Conservation (phyloP, 2,888 invertebrate genomes). For the Physocephala rufipes region DNA sequence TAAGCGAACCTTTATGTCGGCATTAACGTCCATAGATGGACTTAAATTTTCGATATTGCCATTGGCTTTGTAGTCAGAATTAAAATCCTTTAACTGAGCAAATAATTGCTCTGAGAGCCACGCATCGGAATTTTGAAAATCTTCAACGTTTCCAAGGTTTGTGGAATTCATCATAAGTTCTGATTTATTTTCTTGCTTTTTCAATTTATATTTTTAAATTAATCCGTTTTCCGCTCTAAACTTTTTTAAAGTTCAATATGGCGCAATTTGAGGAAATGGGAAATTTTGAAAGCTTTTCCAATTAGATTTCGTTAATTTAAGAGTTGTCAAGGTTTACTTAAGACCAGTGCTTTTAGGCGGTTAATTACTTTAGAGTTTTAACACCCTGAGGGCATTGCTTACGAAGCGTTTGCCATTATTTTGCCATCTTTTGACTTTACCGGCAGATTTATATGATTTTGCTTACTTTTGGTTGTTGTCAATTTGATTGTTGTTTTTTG, state of each 20-base stretch:
- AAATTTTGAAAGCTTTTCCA: constrained; percentile 33
- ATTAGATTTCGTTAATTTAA: constrained; percentile 25
- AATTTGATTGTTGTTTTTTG: no score
- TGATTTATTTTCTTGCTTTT: neutral
- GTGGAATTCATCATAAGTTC: constrained; percentile 45
- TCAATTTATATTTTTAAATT: neutral
- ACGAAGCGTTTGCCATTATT: no score
- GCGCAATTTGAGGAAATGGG: constrained; percentile 35
- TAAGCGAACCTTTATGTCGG: constrained; percentile 26
- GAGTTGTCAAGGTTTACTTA: no score
- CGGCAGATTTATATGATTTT: no score
- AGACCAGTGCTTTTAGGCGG: no score
- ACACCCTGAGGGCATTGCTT: no score
- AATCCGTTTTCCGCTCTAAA: constrained; percentile 21
- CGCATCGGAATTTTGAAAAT: constrained; percentile 50
- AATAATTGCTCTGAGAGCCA: constrained; percentile 54
- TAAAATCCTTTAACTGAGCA: constrained; percentile 53
- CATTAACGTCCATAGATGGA: neutral
- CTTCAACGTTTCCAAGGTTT: constrained; percentile 57
- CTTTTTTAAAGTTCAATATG: constrained; percentile 34
- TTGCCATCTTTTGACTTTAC: no score
- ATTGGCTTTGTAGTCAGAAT: constrained; percentile 45
- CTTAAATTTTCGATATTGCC: constrained; percentile 24
- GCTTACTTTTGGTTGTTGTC: no score
- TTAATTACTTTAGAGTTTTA: no score